Percentiles rank a stretch among this genome's conserved stretches.
phyloP scores from a whole-genome alignment of 2,888 invertebrate species.

The Drosophila tanythrix region DNA sequence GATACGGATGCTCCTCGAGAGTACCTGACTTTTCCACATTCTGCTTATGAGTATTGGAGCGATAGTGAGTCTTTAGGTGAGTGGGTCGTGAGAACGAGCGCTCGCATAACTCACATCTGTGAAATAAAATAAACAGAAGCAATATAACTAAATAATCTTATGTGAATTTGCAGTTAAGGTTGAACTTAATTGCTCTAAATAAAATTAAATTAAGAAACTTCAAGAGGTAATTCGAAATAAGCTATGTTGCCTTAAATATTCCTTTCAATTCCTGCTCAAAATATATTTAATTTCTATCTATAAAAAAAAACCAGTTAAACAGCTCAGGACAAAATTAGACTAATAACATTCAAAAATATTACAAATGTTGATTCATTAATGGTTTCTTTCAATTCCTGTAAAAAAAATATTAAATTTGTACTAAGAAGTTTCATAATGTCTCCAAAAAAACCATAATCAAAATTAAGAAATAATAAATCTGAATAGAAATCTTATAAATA shows the following conservation, averaged over 20 bases:
- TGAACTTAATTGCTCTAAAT: not conserved
- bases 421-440: not conserved
- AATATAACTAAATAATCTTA: not conserved
- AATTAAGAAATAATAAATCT: not conserved
- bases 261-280: no score
- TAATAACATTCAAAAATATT: no score
- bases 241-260: not conserved
- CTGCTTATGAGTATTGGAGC: conserved; percentile 82
- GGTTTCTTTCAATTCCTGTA: not conserved
- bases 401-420: not conserved
- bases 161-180: not conserved
- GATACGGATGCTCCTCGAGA: conserved; percentile 3
- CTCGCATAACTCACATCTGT: conserved; percentile 80
- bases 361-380: not conserved
- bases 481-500: not conserved
- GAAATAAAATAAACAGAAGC: not conserved
- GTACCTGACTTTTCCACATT: conserved; percentile 62
- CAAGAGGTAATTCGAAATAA: not conserved
- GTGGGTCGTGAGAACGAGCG: conserved; percentile 83
- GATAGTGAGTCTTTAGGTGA: conserved; percentile 81
- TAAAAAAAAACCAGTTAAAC: not conserved
- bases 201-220: not conserved
- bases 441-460: not conserved
- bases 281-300: not conserved
- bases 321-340: no score